Percentiles rank a stretch among this genome's conserved stretches.
Conservation (phyloP, 2,888 invertebrate species). For the Urechis unicinctus region DNA sequence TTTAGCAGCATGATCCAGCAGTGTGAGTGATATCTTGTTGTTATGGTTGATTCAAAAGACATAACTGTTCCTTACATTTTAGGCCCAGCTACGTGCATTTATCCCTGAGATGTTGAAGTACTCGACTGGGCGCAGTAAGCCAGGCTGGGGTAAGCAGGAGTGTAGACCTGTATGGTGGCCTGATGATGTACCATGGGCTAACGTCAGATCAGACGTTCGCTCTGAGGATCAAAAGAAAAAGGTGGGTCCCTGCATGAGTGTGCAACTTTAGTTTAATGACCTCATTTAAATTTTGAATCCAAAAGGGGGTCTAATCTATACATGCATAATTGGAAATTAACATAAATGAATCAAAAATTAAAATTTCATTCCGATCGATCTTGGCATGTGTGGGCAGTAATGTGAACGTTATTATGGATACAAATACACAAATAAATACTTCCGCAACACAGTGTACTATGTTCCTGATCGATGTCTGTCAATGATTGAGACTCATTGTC, state of each 20-base stretch:
- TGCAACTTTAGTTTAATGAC: background rate
- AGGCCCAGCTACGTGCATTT: slow-evolving; percentile 88
- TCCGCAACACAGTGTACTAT: too few relatives aligned
- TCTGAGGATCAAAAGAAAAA: slow-evolving; percentile 95
- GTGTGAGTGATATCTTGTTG: background rate
- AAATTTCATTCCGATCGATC: too few relatives aligned
- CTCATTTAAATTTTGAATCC: background rate
- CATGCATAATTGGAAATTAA: too few relatives aligned
- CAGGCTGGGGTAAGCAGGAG: slow-evolving; percentile 94
- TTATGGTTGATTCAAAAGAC: background rate
- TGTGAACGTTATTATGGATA: too few relatives aligned
- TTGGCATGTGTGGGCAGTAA: too few relatives aligned
- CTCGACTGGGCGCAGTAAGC: slow-evolving; percentile 89
- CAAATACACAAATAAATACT: too few relatives aligned
- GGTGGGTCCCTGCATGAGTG: too few relatives aligned
- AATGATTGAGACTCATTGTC: too few relatives aligned
- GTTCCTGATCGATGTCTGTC: background rate
- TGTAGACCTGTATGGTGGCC: slow-evolving; percentile 98
- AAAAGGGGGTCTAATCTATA: too few relatives aligned
- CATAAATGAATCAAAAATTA: too few relatives aligned
- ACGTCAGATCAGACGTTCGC: slow-evolving; percentile 93
- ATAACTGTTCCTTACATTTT: slow-evolving; percentile 1
- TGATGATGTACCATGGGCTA: slow-evolving; percentile 94
- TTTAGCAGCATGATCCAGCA: slow-evolving; percentile 1
- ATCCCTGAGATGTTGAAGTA: slow-evolving; percentile 97